These are phyloP conservation scores for Nylanderia fulva DNA, from an alignment of 1,140 invertebrate genomes.

Conservation along the genomic window DNA sequence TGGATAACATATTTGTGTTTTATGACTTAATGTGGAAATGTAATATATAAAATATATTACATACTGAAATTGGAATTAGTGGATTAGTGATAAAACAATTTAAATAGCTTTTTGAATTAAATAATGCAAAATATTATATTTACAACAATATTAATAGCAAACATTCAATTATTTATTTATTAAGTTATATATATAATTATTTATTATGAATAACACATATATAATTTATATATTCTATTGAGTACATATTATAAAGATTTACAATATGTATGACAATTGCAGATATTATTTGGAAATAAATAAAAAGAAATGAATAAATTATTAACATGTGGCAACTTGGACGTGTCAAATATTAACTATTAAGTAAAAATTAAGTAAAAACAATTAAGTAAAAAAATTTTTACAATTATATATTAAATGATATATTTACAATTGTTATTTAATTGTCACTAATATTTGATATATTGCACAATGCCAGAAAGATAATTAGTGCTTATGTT, in stretches of 20 bases:
- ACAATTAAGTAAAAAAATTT: no score
- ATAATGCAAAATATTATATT: slow-evolving; percentile 20
- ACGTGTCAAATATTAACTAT: neutral
- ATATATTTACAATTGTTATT: neutral
- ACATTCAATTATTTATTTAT: slow-evolving; percentile 21
- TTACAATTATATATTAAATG: neutral
- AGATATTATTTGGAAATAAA: neutral
- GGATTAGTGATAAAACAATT: neutral
- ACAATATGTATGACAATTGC: neutral
- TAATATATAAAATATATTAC: neutral
- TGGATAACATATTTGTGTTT: neutral
- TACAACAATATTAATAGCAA: neutral
- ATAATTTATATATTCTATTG: slow-evolving; percentile 22
- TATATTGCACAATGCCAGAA: neutral
- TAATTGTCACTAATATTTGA: neutral
- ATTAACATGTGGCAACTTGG: neutral
- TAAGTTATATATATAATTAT: neutral
- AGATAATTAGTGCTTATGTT: neutral
- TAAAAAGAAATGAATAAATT: neutral
- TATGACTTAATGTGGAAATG: neutral
- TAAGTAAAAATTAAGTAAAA: no score
- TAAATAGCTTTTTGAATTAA: slow-evolving; percentile 11
- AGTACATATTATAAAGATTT: neutral
- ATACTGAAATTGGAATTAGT: neutral
- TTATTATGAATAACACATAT: neutral